These are phyloP conservation scores for Hypsibius dujardini DNA, from an alignment of 1,140 invertebrate genomes.

Conservation along the genomic window DNA sequence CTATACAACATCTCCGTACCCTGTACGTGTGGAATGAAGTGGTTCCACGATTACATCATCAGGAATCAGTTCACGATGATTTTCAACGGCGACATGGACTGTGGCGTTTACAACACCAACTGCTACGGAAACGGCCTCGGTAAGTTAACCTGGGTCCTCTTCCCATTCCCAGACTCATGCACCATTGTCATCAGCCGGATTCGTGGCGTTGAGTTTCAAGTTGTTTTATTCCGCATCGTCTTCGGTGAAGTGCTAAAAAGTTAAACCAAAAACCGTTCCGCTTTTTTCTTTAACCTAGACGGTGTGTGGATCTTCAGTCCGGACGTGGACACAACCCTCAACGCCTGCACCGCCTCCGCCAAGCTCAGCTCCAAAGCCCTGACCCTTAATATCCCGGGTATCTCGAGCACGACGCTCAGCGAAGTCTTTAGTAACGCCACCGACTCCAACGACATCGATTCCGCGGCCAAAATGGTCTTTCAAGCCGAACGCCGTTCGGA, in stretches of 20 bases:
- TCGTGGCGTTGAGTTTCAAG: too few species aligned
- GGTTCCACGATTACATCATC: slow-evolving; percentile 2
- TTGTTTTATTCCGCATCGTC: too few species aligned
- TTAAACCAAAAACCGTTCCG: too few species aligned
- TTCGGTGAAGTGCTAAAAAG: too few species aligned
- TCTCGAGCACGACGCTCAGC: neutral
- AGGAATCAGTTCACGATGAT: slow-evolving; percentile 16
- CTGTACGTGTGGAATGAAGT: slow-evolving; percentile 1
- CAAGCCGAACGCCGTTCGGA: neutral
- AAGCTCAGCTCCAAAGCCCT: neutral
- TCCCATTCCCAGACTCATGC: too few species aligned
- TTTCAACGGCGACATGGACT: slow-evolving; percentile 15
- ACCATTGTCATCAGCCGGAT: too few species aligned
- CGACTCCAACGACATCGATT: neutral
- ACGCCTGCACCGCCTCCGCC: neutral
- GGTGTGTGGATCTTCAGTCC: slow-evolving; percentile 12
- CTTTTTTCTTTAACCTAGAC: too few species aligned
- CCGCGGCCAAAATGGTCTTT: neutral
- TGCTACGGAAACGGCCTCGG: slow-evolving; percentile 12
- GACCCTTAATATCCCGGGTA: neutral
- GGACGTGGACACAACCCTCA: neutral
- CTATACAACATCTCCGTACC: slow-evolving; percentile 11
- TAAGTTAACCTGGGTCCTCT: too few species aligned
- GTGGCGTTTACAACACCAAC: slow-evolving; percentile 13
- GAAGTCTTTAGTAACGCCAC: neutral